Evolutionary conservation across 2,888 invertebrate genomes (phyloP), one percentile per base, ranked within the genome.

Genomic region (Erebia ligea): DNA sequence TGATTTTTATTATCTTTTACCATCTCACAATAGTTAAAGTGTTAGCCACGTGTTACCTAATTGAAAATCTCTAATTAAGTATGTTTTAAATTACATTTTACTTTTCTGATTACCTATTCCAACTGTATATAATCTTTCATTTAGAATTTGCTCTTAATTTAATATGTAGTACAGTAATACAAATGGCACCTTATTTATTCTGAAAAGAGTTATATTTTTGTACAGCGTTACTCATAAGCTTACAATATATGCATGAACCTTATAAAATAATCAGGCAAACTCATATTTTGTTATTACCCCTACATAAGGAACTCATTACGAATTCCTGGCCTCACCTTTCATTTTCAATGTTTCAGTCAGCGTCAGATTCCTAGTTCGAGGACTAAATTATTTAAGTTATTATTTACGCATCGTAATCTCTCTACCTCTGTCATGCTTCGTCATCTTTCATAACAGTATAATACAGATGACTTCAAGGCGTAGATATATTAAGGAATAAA

Each of bases 401-500:
- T 73, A 74, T 70, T 69, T 70, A 66, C 48, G 50, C 76, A 66
- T 71, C 65, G 61, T 74, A 74, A 70, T 70, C 63, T 73, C 68
- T 68, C 75, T 66, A 59, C 65, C 74, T 57, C 73, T 76, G 76
- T 78, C 79, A 67, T 72, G 78, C 78, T 78, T 79, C 75, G 72
- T 81, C 78, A 79, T 72, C 68, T 78, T 75, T 77, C 73, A 75
- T 76, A 78, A 77, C 76, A 77, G 76, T 77, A 13, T 48, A 15
- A 15, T 11, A 13, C 3, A 5, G 48, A 48, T 11, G 42, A 48
- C 3, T 45, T 45, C 13, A 13, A 45, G 13, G 11, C 42, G 8
- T 9, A 45, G 45, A 45, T 45, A 45, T 34, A 34, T 34, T 34
- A 6, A 34, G 34, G 34, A n/a, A n/a, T n/a, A n/a, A n/a, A n/a